Base-by-base conservation (phyloP, 2,797 vertebrate genomes). In the Lateolabrax maculatus region DNA sequence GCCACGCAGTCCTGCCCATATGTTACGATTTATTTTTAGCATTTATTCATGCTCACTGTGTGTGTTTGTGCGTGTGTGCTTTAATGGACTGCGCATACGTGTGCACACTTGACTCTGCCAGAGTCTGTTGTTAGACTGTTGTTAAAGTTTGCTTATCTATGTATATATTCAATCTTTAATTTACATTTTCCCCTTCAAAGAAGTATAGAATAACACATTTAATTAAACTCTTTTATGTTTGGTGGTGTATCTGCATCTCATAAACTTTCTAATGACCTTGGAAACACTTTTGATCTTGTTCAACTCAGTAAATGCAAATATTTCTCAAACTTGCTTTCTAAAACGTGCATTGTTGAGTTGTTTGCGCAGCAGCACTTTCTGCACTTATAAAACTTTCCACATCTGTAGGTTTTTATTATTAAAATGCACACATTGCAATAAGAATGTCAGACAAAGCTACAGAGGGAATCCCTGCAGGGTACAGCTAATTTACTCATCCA, bases 161-260 rank as follows among this genome's bases (percentile, higher is more conserved):
- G 49, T 27, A 55, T 31, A 34, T 55, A 71, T 82, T 80, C 67
- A 48, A 41, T 71, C 37, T 74, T 71, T 44, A 39, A 79, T 81
- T 80, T 72, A 72, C 60, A 77, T 77, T 83, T 87, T 80, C 52
- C 69, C 36, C 57, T 64, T 86, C 76, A 83, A 84, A 91, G 65
- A 16, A 74, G 37, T 58, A 19, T 34, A 64, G 49, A 56, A 79
- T 56, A 75, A 58, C 60, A 80, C 71, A 71, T 70, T 86, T 83
- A 79, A 85, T 89, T 74, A 63, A 77, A 71, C 52, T 52, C 77
- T 84, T 84, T 84, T 63, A 80, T 87, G 80, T 84, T 55, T 53
- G 62, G 11, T 43, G 56, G 31, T 79, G 84, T 84, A 83, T 87
- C 81, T 64, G 48, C 60, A 46, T 83, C 75, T 46, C 16, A 44